Evolutionary conservation across 1,140 invertebrate genomes (phyloP).

Genomic region (Bombus superbus): DNA sequence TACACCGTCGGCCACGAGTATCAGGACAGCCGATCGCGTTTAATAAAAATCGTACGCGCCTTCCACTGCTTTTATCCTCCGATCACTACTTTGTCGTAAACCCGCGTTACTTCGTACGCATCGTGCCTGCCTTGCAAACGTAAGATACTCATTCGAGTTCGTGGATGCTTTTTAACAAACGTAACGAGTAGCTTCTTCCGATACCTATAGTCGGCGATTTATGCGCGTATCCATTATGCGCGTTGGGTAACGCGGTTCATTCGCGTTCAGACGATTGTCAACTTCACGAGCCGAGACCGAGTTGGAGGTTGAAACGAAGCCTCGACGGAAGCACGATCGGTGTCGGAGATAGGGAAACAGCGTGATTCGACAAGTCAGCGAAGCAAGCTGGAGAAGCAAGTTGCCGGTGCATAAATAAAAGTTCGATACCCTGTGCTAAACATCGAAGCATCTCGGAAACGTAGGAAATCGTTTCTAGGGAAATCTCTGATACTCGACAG

Average conservation of each 20-base stretch:
- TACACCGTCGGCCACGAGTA: too few relatives aligned
- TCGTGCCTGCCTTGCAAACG: too few relatives aligned
- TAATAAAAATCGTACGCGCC: too few relatives aligned
- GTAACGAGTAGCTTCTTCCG: too few relatives aligned
- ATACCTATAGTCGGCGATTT: too few relatives aligned
- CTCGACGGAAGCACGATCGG: neutral
- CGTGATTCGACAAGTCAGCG: neutral
- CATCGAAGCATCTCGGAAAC: neutral
- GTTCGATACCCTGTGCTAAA: neutral
- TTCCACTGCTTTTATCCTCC: too few relatives aligned
- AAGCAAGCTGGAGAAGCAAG: neutral
- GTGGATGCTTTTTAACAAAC: fast-evolving
- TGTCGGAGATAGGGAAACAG: neutral
- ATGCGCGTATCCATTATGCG: too few relatives aligned
- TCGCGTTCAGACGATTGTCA: neutral
- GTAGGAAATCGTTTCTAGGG: neutral
- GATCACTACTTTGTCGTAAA: too few relatives aligned
- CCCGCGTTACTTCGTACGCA: too few relatives aligned
- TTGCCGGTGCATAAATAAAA: neutral
- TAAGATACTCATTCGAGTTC: too few relatives aligned
- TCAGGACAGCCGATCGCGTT: too few relatives aligned
- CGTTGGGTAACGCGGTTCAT: neutral
- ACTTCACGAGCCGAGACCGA: neutral
- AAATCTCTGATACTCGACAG: neutral
- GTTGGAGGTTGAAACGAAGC: neutral